These are phyloP conservation scores for Boloria selene DNA, from an alignment of 2,888 invertebrate genomes.

Conservation along the genomic window DNA sequence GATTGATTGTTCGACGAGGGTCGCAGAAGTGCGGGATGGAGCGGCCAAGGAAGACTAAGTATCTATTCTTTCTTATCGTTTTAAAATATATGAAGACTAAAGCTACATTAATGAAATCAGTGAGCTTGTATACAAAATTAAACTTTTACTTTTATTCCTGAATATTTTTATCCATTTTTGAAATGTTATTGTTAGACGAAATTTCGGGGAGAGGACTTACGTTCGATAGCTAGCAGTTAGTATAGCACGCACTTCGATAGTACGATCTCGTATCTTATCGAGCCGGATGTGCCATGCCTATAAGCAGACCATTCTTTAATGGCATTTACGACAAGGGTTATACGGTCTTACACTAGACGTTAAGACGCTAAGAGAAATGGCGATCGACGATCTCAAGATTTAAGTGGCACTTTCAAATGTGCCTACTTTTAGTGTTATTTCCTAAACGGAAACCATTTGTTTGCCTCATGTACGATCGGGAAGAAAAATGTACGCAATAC, in stretches of 20 bases:
- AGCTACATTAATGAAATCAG: constrained; percentile 11
- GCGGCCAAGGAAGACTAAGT: constrained; percentile 29
- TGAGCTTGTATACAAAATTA: no score
- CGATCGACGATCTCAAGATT: constrained; percentile 79
- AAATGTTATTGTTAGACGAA: no score
- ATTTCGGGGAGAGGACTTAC: constrained; percentile 1
- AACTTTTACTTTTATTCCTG: no score
- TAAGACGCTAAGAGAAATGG: constrained; percentile 77
- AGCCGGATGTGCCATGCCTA: constrained; percentile 41
- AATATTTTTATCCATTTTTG: no score
- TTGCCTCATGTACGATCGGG: constrained; percentile 71
- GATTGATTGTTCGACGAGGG: constrained; percentile 67
- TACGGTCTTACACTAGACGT: constrained; percentile 52
- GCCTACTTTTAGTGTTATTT: constrained; percentile 81
- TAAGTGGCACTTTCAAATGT: constrained; percentile 80
- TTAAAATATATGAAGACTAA: constrained; percentile 20
- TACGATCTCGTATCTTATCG: constrained; percentile 33
- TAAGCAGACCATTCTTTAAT: constrained; percentile 60
- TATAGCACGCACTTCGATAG: neutral
- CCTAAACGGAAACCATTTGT: constrained; percentile 80
- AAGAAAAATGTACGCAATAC: constrained; percentile 67
- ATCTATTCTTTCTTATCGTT: constrained; percentile 26
- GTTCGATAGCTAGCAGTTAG: neutral
- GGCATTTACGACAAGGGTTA: constrained; percentile 63
- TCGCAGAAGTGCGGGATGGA: constrained; percentile 24